Conservation (phyloP, 2,888 invertebrate genomes). For the Acleris holmiana region DNA sequence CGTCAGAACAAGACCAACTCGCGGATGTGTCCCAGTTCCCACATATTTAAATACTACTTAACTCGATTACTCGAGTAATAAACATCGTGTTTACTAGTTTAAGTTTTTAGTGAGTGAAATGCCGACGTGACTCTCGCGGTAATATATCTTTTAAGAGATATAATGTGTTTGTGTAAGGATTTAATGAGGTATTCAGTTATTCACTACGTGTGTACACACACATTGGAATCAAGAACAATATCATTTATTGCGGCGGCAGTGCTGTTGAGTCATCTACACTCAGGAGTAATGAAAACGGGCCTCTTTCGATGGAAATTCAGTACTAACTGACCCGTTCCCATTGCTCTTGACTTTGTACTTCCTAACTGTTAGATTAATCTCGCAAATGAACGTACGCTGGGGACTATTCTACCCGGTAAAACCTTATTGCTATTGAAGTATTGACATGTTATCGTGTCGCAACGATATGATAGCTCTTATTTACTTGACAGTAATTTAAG, state of each 20-base stretch:
- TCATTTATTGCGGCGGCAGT: constrained; percentile 11
- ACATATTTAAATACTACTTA: constrained; percentile 55
- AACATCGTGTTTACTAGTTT: constrained; percentile 49
- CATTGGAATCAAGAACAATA: constrained; percentile 16
- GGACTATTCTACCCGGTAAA: no score
- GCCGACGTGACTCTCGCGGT: constrained; percentile 57
- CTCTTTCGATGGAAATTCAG: no score
- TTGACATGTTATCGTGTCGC: no score
- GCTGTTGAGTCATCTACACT: constrained; percentile 21
- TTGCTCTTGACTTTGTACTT: no score
- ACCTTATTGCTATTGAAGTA: no score
- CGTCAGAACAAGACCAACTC: constrained; percentile 36
- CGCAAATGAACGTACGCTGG: no score
- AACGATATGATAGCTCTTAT: no score
- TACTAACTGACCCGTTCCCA: no score
- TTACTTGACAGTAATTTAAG: no score
- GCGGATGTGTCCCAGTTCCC: constrained; percentile 43
- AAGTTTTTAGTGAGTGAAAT: constrained; percentile 49
- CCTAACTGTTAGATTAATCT: neutral
- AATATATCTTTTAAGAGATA: constrained; percentile 49
- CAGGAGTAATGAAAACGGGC: no score
- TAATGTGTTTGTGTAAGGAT: constrained; percentile 50
- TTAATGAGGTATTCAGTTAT: constrained; percentile 24
- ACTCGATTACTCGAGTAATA: constrained; percentile 49
- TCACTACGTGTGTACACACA: constrained; percentile 15